Percentiles rank a stretch among this genome's conserved stretches.
phyloP scores from a whole-genome alignment of 2,797 vertebrate species.

The Carcharodon carcharias region DNA sequence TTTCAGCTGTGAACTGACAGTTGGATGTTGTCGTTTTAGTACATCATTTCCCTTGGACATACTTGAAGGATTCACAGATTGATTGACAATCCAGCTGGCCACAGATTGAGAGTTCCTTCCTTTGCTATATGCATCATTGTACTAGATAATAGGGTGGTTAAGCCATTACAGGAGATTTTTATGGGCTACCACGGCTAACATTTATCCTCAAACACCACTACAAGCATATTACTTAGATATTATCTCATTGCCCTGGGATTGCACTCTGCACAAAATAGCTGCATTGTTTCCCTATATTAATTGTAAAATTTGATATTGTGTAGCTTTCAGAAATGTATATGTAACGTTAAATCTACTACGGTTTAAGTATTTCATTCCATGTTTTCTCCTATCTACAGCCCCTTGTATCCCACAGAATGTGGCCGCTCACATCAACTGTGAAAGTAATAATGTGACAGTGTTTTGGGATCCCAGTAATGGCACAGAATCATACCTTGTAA shows the following conservation, averaged over 20 bases:
- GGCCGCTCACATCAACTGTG: conserved; percentile 49
- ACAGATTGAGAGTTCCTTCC: background rate
- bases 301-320: background rate
- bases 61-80: background rate
- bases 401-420: conserved; percentile 56
- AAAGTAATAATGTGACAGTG: conserved; percentile 50
- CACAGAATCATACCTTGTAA: conserved; percentile 50
- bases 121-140: background rate
- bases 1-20: background rate
- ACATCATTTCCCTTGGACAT: background rate
- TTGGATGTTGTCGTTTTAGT: background rate
- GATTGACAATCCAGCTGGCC: background rate
- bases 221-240: background rate
- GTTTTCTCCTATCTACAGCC: conserved; percentile 46
- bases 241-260: background rate
- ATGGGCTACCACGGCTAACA: background rate
- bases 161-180: background rate
- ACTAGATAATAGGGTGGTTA: background rate
- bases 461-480: conserved; percentile 54
- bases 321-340: background rate
- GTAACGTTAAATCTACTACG: background rate
- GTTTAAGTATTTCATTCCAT: background rate
- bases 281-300: background rate
- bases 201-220: background rate
- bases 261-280: background rate